phyloP scores from a whole-genome alignment of 2,113 vertebrate genomes.

The Polypterus bichir region DNA sequence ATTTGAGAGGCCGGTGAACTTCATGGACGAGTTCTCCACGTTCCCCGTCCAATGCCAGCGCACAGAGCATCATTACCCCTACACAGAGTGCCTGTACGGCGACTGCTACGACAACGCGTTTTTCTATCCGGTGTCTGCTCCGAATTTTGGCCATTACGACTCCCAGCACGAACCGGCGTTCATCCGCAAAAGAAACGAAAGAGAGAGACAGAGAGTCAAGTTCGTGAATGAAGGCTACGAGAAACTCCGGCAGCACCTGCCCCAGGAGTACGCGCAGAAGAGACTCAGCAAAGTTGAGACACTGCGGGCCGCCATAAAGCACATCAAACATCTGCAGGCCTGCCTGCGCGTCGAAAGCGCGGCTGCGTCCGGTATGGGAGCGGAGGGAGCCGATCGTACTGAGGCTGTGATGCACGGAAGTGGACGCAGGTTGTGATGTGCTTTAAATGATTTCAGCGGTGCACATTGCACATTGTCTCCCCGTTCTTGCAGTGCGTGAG shows the following conservation, averaged over 20 bases:
- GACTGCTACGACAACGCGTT: constrained; percentile 34
- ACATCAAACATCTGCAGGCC: constrained; percentile 50
- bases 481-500: no score
- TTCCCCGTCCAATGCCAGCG: no score
- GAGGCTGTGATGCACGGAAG: background rate
- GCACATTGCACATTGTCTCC: no score
- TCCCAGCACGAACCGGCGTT: constrained; percentile 46
- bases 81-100: constrained; percentile 24
- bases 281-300: constrained; percentile 65
- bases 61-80: constrained; percentile 22
- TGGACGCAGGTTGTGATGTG: background rate
- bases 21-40: constrained; percentile 27
- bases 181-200: constrained; percentile 57
- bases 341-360: constrained; percentile 23
- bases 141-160: constrained; percentile 30
- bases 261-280: constrained; percentile 49
- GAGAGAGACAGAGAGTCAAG: constrained; percentile 57
- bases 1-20: constrained; percentile 39
- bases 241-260: constrained; percentile 52
- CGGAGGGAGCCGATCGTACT: background rate
- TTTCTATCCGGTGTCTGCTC: constrained; percentile 18
- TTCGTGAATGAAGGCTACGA: constrained; percentile 64
- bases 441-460: background rate
- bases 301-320: constrained; percentile 55
- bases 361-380: background rate